Evolutionary conservation across 2,113 vertebrate genomes (phyloP), one percentile per base, ranked within the genome.

Genomic region (Balaeniceps rex): DNA sequence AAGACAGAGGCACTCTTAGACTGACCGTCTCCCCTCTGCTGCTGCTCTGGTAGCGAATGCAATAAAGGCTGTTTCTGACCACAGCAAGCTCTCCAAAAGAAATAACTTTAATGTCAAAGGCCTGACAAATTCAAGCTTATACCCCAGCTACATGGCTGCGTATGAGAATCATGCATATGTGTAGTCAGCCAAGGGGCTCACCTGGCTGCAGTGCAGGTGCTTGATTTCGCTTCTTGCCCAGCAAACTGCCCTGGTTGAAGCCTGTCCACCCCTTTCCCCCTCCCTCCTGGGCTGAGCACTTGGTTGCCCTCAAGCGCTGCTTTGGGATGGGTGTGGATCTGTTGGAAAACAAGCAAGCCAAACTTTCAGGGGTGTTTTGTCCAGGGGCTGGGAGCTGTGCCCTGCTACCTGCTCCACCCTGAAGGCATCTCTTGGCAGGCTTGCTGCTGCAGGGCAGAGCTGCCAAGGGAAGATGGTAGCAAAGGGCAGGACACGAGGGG

Each of bases 351-450:
- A 24, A 90, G 70, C 80, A 90, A 88, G 47, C 29, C 46, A 94
- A 38, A 72, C 15, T 65, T 94, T 87, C 2, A 1, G 96, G 95
- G 90, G 66, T 85, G 47, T 91, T 97, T 96, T 97, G 49, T 95
- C 83, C 95, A 83, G 82, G 86, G 57, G 29, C 81, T 96, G 75
- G 83, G 80, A 92, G 51, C 90, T 1, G 66, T 84, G 95, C 94
- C 75, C 46, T 55, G 54, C 54, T 94, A 83, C 93, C 77, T 80
- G 83, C 83, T 91, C 93, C 69, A 80, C 77, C 75, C 94, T 14
- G 87, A 64, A 77, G 51, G 36, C 54, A 51, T 79, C 66, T 68
- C 0, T 0, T 4, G 10, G 66, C 54, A 69, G 44, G 76, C 40
- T 90, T 0, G 0, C 22, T 60, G 70, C 63, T 44, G 24, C 0